Conservation (phyloP, 2,113 vertebrate species). For the Otus sunia region DNA sequence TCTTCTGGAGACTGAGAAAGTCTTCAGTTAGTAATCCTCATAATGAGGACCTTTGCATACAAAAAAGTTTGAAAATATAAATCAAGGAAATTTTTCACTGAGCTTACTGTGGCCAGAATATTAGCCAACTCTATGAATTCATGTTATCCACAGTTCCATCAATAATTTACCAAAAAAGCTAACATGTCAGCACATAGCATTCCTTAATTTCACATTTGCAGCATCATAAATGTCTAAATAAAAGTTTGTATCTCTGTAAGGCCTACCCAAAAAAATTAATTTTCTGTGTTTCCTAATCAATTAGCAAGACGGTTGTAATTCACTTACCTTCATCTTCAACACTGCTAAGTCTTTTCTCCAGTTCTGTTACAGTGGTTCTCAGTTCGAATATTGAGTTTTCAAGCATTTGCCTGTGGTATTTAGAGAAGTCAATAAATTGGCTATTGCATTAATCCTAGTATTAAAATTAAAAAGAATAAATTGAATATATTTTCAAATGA, state of each 20-base stretch:
- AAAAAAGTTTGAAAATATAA: background rate
- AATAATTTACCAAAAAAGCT: background rate
- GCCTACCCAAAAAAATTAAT: background rate
- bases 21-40: background rate
- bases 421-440: background rate
- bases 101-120: background rate
- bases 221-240: background rate
- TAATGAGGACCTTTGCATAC: background rate
- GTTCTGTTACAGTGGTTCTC: conserved; percentile 59
- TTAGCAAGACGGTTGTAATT: background rate
- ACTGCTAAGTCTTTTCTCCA: conserved; percentile 66
- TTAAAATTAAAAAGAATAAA: background rate
- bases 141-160: background rate
- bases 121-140: background rate
- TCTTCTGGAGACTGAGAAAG: background rate
- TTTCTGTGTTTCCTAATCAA: background rate
- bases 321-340: conserved; percentile 70
- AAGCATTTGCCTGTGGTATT: conserved; percentile 66
- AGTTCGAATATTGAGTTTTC: conserved; percentile 71
- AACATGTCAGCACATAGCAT: background rate
- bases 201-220: background rate
- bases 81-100: background rate
- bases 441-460: background rate
- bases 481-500: background rate
- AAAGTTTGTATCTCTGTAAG: background rate